phyloP scores from a whole-genome alignment of 2,113 vertebrate species.

The Panurus biarmicus region DNA sequence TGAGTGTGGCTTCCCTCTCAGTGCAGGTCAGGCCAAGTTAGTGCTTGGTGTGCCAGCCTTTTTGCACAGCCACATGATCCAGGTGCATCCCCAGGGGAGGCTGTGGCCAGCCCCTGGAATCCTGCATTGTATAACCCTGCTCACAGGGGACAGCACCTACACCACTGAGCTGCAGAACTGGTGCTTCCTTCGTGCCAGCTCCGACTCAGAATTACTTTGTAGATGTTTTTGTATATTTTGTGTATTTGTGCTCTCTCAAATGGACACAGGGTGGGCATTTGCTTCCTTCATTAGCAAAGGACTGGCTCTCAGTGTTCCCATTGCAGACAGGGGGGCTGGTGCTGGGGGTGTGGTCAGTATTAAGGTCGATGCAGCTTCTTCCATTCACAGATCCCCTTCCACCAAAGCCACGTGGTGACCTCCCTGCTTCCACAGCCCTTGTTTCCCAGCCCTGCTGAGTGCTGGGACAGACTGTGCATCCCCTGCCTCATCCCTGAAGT shows the following conservation, averaged over 20 bases:
- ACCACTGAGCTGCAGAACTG: neutral
- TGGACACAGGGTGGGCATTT: neutral
- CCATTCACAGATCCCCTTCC: neutral
- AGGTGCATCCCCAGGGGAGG: neutral
- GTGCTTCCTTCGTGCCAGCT: neutral
- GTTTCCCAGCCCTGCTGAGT: neutral
- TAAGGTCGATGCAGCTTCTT: neutral
- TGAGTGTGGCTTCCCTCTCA: neutral
- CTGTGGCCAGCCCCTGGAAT: neutral
- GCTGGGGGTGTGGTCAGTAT: accelerated
- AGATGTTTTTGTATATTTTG: neutral
- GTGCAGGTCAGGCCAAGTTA: neutral
- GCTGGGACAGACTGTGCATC: neutral
- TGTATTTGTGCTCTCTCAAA: neutral
- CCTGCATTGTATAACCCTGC: accelerated
- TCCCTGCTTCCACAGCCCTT: neutral
- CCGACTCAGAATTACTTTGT: neutral
- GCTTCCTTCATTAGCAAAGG: neutral
- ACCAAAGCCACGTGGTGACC: neutral
- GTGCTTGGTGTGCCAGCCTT: neutral
- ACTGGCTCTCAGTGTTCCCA: accelerated
- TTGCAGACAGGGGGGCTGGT: neutral
- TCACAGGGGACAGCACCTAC: neutral
- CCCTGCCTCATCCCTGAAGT: neutral
- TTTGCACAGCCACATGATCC: neutral